These are phyloP conservation scores for Eupithecia tripunctaria DNA, from an alignment of 2,888 invertebrate species.

Conservation along the genomic window DNA sequence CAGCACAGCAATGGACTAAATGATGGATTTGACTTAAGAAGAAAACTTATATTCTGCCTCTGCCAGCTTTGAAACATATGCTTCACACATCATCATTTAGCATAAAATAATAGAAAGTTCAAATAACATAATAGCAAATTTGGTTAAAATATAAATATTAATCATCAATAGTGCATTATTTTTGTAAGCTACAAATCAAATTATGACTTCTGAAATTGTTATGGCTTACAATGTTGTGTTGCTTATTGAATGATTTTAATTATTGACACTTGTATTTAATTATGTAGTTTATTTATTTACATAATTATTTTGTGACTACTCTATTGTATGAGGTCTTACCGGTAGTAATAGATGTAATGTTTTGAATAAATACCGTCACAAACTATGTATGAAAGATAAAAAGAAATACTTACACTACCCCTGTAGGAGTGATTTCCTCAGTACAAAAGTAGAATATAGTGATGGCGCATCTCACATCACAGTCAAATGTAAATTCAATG, in stretches of 20 bases:
- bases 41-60: neutral
- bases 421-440: conserved; percentile 94
- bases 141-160: too few relatives aligned
- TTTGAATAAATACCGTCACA: neutral
- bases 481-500: conserved; percentile 98
- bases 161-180: too few relatives aligned
- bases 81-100: neutral
- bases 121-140: too few relatives aligned
- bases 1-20: neutral
- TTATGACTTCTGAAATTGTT: too few relatives aligned
- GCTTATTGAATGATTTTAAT: too few relatives aligned
- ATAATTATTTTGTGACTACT: too few relatives aligned
- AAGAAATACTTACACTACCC: conserved; percentile 88
- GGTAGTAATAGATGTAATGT: too few relatives aligned
- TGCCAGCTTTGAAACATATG: neutral
- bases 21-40: neutral
- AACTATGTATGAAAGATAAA: neutral
- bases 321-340: too few relatives aligned
- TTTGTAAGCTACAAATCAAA: too few relatives aligned
- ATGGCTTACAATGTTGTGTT: too few relatives aligned
- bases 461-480: conserved; percentile 96
- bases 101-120: neutral
- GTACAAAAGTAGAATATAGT: conserved; percentile 98
- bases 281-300: too few relatives aligned
- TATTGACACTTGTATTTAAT: too few relatives aligned